Evolutionary conservation across 2,888 invertebrate genomes (phyloP).

Genomic region (Torymus auratus): DNA sequence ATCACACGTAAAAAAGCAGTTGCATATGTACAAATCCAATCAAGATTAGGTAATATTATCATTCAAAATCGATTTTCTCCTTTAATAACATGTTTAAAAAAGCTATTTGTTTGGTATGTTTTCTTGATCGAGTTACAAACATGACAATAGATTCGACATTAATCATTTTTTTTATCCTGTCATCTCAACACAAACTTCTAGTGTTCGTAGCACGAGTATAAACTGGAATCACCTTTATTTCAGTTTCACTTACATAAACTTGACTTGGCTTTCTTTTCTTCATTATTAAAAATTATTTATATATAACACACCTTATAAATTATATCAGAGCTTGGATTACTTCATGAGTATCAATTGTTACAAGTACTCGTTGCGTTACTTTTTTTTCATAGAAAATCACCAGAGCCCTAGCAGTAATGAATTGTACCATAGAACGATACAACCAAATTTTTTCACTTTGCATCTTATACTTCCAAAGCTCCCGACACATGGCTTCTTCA

Average conservation of each 20-base stretch:
- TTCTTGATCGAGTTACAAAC: constrained; percentile 57
- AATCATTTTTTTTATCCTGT: constrained; percentile 49
- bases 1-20: constrained; percentile 76
- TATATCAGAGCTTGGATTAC: constrained; percentile 68
- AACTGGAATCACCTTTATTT: constrained; percentile 34
- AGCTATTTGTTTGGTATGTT: constrained; percentile 69
- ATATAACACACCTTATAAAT: constrained; percentile 69
- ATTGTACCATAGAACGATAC: constrained; percentile 66
- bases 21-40: constrained; percentile 75
- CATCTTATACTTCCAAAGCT: constrained; percentile 39
- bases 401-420: constrained; percentile 64
- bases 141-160: constrained; percentile 55
- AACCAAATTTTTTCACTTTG: constrained; percentile 59
- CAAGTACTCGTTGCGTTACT: constrained; percentile 56
- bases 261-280: constrained; percentile 59
- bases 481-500: constrained; percentile 15
- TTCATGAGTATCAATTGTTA: constrained; percentile 60
- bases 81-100: constrained; percentile 58
- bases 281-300: constrained; percentile 68
- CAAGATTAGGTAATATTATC: constrained; percentile 71
- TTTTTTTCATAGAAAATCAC: constrained; percentile 59
- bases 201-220: constrained; percentile 41
- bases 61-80: constrained; percentile 64
- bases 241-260: constrained; percentile 51
- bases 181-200: constrained; percentile 45